phyloP scores from a whole-genome alignment of 1,140 invertebrate species.

The Bemisia tabaci region DNA sequence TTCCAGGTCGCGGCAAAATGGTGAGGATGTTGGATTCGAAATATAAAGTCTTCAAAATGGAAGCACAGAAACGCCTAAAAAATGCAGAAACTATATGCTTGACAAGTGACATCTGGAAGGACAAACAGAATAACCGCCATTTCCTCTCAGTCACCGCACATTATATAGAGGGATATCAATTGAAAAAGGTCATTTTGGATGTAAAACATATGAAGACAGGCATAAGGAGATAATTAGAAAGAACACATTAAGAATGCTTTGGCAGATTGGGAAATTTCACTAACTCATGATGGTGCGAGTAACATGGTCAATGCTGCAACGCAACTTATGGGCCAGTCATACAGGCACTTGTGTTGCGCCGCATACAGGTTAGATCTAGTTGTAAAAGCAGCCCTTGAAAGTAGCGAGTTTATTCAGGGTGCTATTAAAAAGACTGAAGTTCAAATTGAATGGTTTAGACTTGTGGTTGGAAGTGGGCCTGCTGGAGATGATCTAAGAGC shows the following conservation, averaged over 20 bases:
- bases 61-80: too few relatives aligned
- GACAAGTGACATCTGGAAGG: constrained; percentile 25
- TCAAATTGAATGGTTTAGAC: too few relatives aligned
- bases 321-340: constrained; percentile 23
- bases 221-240: constrained; percentile 23
- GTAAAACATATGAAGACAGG: constrained; percentile 4
- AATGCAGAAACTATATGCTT: constrained; percentile 11
- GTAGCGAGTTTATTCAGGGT: too few relatives aligned
- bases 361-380: constrained; percentile 31
- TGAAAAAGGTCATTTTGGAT: not conserved
- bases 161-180: constrained; percentile 17
- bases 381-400: constrained; percentile 22
- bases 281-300: constrained; percentile 31
- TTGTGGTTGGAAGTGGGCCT: too few relatives aligned
- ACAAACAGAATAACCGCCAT: constrained; percentile 19
- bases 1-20: constrained; percentile 25
- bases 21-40: constrained; percentile 10
- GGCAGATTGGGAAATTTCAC: constrained; percentile 29
- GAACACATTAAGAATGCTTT: constrained; percentile 28
- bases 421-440: too few relatives aligned
- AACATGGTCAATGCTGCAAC: constrained; percentile 29
- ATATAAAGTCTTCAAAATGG: not conserved
- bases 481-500: too few relatives aligned
- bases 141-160: constrained; percentile 20
- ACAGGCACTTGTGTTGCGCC: constrained; percentile 31